Conservation (phyloP, 2,113 vertebrate genomes). For the Nicator chloris region DNA sequence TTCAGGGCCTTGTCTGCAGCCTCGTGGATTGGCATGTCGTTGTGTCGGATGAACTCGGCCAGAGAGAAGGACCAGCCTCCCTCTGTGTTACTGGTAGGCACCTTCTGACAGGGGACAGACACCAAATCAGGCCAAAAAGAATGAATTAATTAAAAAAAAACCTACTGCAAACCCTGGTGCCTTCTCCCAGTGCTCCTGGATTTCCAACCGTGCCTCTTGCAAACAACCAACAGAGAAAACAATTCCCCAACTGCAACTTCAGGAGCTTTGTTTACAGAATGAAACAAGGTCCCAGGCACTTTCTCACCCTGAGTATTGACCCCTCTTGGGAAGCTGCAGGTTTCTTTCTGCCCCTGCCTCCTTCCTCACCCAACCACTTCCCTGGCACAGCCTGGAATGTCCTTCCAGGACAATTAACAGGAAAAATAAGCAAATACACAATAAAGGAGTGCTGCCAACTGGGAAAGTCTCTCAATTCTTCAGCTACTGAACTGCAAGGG, state of each 20-base stretch:
- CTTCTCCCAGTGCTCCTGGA: not conserved
- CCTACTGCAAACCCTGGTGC: not conserved
- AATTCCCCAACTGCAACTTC: not conserved
- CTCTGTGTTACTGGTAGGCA: constrained; percentile 97
- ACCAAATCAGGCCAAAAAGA: not conserved
- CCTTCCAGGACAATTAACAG: not conserved
- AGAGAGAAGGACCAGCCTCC: constrained; percentile 99
- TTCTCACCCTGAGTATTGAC: not conserved
- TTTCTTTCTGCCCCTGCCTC: not conserved
- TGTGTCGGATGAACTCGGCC: constrained; percentile 95
- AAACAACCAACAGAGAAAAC: not conserved
- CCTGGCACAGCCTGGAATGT: not conserved
- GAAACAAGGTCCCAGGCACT: not conserved
- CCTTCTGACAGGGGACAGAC: constrained; percentile 78
- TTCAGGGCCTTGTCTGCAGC: constrained; percentile 92
- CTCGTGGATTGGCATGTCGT: constrained; percentile 98
- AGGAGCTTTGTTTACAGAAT: not conserved
- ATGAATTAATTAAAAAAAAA: not conserved
- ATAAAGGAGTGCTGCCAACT: not conserved
- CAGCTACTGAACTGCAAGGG: not conserved
- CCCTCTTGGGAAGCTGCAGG: not conserved
- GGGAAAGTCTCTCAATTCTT: not conserved
- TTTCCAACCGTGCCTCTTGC: not conserved
- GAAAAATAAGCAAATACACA: not conserved
- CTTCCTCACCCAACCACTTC: not conserved